Evolutionary conservation across 2,113 vertebrate genomes (phyloP).

Genomic region (Antidorcas marsupialis): DNA sequence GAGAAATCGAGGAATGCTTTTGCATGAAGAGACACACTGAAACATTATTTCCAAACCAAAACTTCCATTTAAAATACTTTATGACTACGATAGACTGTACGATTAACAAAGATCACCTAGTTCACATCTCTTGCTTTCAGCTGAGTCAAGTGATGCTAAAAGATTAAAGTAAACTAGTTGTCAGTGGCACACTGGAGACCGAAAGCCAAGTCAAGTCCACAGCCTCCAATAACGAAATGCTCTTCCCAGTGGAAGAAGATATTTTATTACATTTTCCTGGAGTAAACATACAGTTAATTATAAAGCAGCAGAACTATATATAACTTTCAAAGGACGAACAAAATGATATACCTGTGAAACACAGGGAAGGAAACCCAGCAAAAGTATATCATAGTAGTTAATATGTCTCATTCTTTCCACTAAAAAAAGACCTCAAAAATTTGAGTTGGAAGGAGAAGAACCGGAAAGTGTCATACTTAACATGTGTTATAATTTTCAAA

Average conservation of each 20-base stretch:
- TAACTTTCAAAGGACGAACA: constrained; percentile 11
- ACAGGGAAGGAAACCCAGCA: not conserved
- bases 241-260: not conserved
- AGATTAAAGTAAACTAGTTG: not conserved
- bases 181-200: not conserved
- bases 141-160: not conserved
- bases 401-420: not conserved
- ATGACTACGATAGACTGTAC: not conserved
- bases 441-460: not conserved
- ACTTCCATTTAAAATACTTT: not conserved
- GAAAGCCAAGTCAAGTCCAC: not conserved
- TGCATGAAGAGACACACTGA: not conserved
- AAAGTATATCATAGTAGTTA: not conserved
- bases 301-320: not conserved
- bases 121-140: not conserved
- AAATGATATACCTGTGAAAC: not conserved
- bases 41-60: not conserved
- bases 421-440: not conserved
- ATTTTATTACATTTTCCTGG: not conserved
- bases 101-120: not conserved
- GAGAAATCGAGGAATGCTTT: not conserved
- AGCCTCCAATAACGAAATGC: not conserved
- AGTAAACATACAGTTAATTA: not conserved
- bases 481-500: constrained; percentile 10
- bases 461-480: not conserved